Evolutionary conservation across 2,888 invertebrate genomes (phyloP).

Genomic region (Platycnemis pennipes): DNA sequence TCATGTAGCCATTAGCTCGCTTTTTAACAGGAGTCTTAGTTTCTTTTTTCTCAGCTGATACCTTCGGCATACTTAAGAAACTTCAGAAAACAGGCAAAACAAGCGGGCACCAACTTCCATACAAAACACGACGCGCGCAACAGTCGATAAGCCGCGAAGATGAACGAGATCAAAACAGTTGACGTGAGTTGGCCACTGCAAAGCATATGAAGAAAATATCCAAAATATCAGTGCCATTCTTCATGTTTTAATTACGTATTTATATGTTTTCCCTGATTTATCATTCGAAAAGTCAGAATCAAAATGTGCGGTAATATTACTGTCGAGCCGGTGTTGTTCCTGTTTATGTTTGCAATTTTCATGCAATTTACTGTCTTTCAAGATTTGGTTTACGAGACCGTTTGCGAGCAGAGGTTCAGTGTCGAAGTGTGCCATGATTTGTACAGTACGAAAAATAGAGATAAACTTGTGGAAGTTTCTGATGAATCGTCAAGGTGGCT

Average conservation of each 20-base stretch:
- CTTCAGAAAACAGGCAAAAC: not conserved
- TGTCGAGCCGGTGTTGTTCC: constrained; percentile 79
- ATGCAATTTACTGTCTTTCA: constrained; percentile 77
- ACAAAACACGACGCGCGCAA: not conserved
- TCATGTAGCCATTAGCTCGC: constrained; percentile 80
- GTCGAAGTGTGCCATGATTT: constrained; percentile 73
- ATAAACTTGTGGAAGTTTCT: constrained; percentile 74
- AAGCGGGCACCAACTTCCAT: not conserved
- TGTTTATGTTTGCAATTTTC: constrained; percentile 78
- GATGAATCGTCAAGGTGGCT: constrained; percentile 76
- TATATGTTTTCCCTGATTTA: not conserved
- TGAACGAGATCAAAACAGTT: too few species aligned
- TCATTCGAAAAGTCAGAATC: not conserved
- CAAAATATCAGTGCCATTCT: too few species aligned
- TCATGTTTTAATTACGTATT: too few species aligned
- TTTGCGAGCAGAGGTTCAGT: constrained; percentile 75
- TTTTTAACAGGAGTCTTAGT: constrained; percentile 76
- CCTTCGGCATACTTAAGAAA: constrained; percentile 23
- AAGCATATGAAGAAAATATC: too few species aligned
- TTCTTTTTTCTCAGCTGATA: not conserved
- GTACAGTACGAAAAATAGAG: constrained; percentile 72
- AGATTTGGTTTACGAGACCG: constrained; percentile 78
- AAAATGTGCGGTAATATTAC: constrained; percentile 74
- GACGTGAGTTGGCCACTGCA: too few species aligned
- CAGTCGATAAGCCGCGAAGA: not conserved